phyloP scores from a whole-genome alignment of 2,888 invertebrate genomes.

The Polylopha cassiicola region DNA sequence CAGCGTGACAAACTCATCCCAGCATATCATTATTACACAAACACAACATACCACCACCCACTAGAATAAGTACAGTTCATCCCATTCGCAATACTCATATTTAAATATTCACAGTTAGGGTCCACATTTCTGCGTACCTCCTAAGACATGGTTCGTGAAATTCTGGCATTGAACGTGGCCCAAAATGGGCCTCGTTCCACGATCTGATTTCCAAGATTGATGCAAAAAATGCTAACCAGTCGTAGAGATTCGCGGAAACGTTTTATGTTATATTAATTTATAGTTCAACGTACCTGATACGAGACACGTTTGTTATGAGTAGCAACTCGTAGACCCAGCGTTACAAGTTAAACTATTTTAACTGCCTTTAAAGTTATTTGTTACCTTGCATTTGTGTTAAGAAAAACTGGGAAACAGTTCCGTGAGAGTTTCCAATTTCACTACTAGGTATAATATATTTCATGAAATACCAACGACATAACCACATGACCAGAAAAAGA shows the following conservation, averaged over 20 bases:
- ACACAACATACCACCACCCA: constrained; percentile 29
- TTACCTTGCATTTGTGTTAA: too few species aligned
- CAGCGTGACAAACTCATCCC: constrained; percentile 62
- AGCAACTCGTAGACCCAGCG: too few species aligned
- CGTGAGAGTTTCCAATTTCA: too few species aligned
- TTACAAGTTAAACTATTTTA: too few species aligned
- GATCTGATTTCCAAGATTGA: constrained; percentile 45
- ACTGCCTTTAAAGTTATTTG: too few species aligned
- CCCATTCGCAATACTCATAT: constrained; percentile 3
- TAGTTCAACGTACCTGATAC: constrained; percentile 41
- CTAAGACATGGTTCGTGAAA: too few species aligned
- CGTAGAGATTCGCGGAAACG: constrained; percentile 28
- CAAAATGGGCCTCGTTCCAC: constrained; percentile 36
- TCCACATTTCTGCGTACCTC: too few species aligned
- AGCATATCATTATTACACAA: constrained; percentile 47
- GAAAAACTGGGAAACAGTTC: too few species aligned
- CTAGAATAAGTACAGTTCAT: constrained; percentile 10
- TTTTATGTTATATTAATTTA: constrained; percentile 39
- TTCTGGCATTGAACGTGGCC: constrained; percentile 7
- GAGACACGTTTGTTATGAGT: too few species aligned
- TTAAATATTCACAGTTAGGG: constrained; percentile 2
- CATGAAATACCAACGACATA: too few species aligned
- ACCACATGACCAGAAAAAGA: too few species aligned
- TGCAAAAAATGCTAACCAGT: constrained; percentile 39
- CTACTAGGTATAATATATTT: too few species aligned